A percentile compares a stretch with the other conserved stretches of the same genome.
Evolutionary conservation across 2,113 vertebrate species (phyloP).

Genomic region (Micromys minutus): DNA sequence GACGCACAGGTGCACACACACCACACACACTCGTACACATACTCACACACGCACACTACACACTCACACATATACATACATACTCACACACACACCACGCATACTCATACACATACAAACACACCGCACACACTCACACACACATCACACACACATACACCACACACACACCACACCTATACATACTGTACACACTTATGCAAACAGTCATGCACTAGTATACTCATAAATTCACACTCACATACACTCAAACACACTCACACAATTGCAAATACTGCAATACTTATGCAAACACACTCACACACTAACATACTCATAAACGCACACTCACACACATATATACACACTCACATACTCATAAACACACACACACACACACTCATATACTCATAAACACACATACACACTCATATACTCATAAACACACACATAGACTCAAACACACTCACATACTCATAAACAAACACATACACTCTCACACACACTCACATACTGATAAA

Average conservation of each 20-base stretch:
- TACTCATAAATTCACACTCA: neutral
- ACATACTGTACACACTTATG: too few relatives aligned
- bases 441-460: neutral
- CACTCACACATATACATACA: neutral
- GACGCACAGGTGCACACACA: neutral
- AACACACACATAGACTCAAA: neutral
- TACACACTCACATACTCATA: neutral
- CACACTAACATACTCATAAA: neutral
- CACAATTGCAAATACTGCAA: too few relatives aligned
- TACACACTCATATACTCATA: neutral
- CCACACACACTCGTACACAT: too few relatives aligned
- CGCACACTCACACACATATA: neutral
- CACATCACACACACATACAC: neutral
- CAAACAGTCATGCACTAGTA: too few relatives aligned
- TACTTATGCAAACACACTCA: neutral
- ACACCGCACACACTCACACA: neutral
- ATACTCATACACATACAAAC: neutral
- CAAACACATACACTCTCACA: neutral
- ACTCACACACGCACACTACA: too few relatives aligned
- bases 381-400: rapidly evolving
- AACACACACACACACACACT: too few relatives aligned
- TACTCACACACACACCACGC: neutral
- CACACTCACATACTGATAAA: neutral
- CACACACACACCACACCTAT: neutral
- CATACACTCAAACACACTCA: neutral